Evolutionary conservation across 2,888 invertebrate species (phyloP), one percentile per base, ranked within the genome.

Genomic region (Hartigia nigra): DNA sequence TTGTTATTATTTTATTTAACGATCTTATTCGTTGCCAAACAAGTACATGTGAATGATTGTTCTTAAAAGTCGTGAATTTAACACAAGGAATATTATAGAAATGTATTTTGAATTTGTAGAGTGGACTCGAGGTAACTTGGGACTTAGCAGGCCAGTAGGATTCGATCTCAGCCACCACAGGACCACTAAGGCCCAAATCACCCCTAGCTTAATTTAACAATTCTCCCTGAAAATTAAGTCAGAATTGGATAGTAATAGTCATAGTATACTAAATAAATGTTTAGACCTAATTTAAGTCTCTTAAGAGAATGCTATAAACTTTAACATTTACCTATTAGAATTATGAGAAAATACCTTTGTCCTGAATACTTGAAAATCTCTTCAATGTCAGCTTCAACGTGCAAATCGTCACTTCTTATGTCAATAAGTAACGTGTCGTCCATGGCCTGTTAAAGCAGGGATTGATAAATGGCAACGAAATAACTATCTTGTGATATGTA

Each of bases 141-240:
- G 95, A 96, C 95, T 96, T 96, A 95, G 95, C 95, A 96, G 95
- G 95, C 95, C 95, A 96, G 95, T 95, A 95, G 95, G 94, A 92
- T 92, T 88, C 88, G 81, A 91, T 93, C 93, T 91, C 91, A 94
- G 94, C 93, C 93, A 93, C 91, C 91, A 91, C 93, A 93, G 93
- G 94, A 94, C 95, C 95, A 94, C 94, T 94, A 95, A 95, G 95
- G 94, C 95, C 95, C 95, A 94, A 92, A 93, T 93, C 93, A 91
- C 85, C 87, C 83, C 83, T 83, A 86, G 86, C 85, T 81, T 14
- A 34, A 72, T 23, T 14, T 55, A 55, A 55, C 55, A 23, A 23
- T 31, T 32, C 72, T 72, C 31, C 72, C 31, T 72, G 72, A n/a
- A 72, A 31, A n/a, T n/a, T 72, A 23, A 55, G 55, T 55, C 23